Percentiles rank a stretch among this genome's conserved stretches.
These are phyloP conservation scores for Muntiacus muntjak DNA, from an alignment of 2,113 vertebrate species.

Conservation along the genomic window DNA sequence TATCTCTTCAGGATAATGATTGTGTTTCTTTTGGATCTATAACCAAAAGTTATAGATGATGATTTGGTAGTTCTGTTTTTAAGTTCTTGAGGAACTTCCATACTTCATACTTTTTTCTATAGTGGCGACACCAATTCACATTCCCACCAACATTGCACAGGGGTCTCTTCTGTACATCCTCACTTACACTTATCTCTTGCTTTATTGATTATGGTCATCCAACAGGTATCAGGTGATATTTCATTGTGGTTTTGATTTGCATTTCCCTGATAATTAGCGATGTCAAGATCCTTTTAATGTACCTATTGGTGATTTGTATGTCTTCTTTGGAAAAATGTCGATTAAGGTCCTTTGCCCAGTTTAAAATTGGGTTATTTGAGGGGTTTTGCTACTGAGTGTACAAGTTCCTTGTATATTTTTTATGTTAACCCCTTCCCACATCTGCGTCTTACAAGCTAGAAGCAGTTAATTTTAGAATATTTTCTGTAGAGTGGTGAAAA, in stretches of 20 bases:
- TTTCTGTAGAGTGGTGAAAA: neutral
- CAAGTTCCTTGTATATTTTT: neutral
- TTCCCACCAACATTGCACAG: neutral
- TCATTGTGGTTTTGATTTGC: neutral
- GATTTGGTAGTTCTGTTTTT: neutral
- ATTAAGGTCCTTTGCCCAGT: neutral
- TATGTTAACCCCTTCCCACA: neutral
- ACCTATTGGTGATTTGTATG: neutral
- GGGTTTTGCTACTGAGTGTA: neutral
- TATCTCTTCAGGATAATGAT: neutral
- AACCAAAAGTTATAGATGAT: neutral
- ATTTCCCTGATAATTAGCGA: neutral
- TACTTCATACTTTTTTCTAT: neutral
- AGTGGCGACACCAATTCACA: neutral
- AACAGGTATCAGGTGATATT: neutral
- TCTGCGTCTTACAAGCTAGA: neutral
- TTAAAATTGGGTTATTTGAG: neutral
- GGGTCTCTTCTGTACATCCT: neutral
- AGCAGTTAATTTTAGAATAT: conserved; percentile 10
- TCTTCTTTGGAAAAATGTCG: neutral
- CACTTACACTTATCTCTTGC: neutral
- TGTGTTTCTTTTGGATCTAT: neutral
- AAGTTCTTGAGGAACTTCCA: neutral
- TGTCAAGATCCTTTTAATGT: neutral
- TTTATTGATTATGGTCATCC: neutral